These are phyloP conservation scores for Caenorhabditis wallacei DNA, from an alignment of 2,888 invertebrate species.

Conservation along the genomic window DNA sequence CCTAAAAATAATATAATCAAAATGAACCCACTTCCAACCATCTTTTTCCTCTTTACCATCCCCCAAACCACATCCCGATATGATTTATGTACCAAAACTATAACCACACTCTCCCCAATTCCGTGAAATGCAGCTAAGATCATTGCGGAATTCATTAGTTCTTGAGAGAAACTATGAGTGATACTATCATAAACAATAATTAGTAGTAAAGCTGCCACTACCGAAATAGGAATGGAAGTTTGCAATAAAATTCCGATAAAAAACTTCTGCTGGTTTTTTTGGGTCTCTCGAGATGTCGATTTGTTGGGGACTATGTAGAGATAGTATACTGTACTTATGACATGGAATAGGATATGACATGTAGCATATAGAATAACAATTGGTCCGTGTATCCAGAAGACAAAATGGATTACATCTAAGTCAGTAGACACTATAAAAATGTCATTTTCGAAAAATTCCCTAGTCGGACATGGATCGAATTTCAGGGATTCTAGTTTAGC, in stretches of 20 bases:
- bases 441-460: constrained; percentile 18
- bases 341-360: background rate
- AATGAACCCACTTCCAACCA: too few relatives aligned
- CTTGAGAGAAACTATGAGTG: background rate
- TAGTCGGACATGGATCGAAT: constrained; percentile 20
- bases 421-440: background rate
- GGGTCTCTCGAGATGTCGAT: background rate
- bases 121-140: background rate
- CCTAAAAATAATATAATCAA: too few relatives aligned
- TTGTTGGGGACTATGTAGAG: background rate
- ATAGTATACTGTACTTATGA: background rate
- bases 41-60: too few relatives aligned
- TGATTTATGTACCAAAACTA: background rate
- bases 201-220: too few relatives aligned
- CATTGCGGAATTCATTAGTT: background rate
- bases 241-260: background rate
- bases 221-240: constrained; percentile 6
- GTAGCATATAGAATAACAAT: background rate
- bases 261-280: background rate
- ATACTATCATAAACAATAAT: too few relatives aligned
- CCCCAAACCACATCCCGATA: background rate
- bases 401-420: background rate
- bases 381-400: background rate
- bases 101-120: background rate
- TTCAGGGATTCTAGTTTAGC: constrained; percentile 12